Base-by-base conservation (phyloP, 2,888 invertebrate genomes). In the Ophioninae sp. region DNA sequence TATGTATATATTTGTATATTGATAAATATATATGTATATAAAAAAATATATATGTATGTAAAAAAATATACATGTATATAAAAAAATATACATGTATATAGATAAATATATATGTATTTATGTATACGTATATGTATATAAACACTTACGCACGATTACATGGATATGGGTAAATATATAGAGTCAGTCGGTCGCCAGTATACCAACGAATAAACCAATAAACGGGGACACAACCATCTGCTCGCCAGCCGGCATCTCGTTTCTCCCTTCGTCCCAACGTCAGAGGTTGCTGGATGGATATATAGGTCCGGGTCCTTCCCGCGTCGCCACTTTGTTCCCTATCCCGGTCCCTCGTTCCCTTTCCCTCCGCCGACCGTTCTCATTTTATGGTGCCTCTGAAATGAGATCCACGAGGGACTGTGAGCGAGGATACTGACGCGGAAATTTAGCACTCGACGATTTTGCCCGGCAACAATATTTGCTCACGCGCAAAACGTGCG, bases 161-260 rank as follows among this genome's bases (percentile, higher is more conserved):
- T 41, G 20, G 41, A 44, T 59, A 23, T 58, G 6, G 30, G 20
- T 39, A 63, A 41, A 58, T 56, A 41, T 64, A 71, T 56, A 64
- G 20, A 79, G 63, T 63, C 64, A 82, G 76, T 88, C 86, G 87
- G 88, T 88, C 88, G 90, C 90, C 87, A 89, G 90, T 89, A 86
- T 87, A 88, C 85, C 88, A 87, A 89, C 91, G 91, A 92, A 91
- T 92, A 91, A 92, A 92, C 93, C 93, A 93, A 93, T 93, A 92
- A 92, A 92, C 92, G 92, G 89, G 85, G 88, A 90, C 91, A 91
- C 91, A 91, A 91, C 91, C 93, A 93, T 93, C 93, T 93, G 93
- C 92, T 91, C 89, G 89, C 90, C 92, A 92, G 91, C 92, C 92
- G 92, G 91, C 91, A 91, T 90, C 87, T 88, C 87, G 89, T 86